Percentiles rank a stretch among this genome's conserved stretches.
These are phyloP conservation scores for Notolabrus celidotus DNA, from an alignment of 2,797 vertebrate species.

Conservation along the genomic window DNA sequence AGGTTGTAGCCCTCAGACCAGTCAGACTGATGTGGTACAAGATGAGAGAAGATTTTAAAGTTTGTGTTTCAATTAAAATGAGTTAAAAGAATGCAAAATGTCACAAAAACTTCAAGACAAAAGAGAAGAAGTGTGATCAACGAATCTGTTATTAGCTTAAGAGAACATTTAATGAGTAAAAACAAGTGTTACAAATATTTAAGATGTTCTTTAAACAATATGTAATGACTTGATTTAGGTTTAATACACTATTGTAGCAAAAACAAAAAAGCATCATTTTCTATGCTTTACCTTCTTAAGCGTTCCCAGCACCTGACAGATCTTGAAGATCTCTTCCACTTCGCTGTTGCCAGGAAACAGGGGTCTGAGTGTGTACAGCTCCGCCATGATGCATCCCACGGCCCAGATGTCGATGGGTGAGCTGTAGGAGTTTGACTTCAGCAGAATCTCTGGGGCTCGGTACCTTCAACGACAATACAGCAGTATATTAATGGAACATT, in stretches of 20 bases:
- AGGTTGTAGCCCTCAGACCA: slow-evolving; percentile 94
- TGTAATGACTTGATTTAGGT: background rate
- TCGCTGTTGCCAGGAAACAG: slow-evolving; percentile 98
- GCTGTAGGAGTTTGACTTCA: slow-evolving; percentile 93
- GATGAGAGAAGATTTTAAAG: background rate
- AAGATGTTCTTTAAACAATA: background rate
- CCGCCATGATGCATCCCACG: slow-evolving; percentile 98
- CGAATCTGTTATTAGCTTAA: too few species aligned
- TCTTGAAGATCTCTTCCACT: slow-evolving; percentile 99
- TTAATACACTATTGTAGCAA: background rate
- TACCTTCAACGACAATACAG: slow-evolving; percentile 86
- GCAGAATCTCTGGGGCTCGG: slow-evolving; percentile 95
- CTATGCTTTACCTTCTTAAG: slow-evolving; percentile 91
- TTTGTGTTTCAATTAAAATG: background rate
- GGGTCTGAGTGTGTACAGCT: slow-evolving; percentile 94
- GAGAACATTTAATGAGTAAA: background rate
- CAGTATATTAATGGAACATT: background rate
- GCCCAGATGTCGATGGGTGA: slow-evolving; percentile 98
- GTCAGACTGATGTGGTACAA: slow-evolving; percentile 82
- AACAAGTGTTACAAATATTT: background rate
- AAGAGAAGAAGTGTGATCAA: background rate
- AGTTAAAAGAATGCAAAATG: background rate
- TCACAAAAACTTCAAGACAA: too few species aligned
- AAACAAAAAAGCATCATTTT: background rate
- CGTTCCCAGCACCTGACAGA: slow-evolving; percentile 98